Evolutionary conservation across 2,888 invertebrate genomes (phyloP).

Genomic region (Chrysina gloriosa): DNA sequence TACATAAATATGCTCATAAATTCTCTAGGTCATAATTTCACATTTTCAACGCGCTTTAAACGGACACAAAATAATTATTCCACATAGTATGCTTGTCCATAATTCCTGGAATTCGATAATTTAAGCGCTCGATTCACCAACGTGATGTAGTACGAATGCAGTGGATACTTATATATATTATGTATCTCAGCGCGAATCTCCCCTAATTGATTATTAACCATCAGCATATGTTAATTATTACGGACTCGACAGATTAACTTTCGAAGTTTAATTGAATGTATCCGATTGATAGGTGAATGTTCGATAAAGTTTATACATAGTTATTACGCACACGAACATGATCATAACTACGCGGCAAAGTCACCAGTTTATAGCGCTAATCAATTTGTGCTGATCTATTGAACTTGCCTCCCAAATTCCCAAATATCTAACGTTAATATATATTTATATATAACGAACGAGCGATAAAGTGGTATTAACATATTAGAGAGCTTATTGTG

Average conservation of each 20-base stretch:
- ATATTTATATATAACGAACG: slow-evolving; percentile 13
- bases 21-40: neutral
- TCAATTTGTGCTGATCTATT: slow-evolving; percentile 21
- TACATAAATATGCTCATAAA: slow-evolving; percentile 24
- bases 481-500: slow-evolving; percentile 9
- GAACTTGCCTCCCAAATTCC: slow-evolving; percentile 6
- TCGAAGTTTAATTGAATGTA: slow-evolving; percentile 41
- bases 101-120: neutral
- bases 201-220: neutral
- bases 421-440: slow-evolving; percentile 2
- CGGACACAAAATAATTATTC: neutral
- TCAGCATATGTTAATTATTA: neutral
- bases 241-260: slow-evolving; percentile 36
- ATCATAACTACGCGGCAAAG: neutral
- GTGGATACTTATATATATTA: too few relatives aligned
- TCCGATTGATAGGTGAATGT: too few relatives aligned
- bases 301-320: too few relatives aligned
- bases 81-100: neutral
- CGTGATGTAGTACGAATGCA: too few relatives aligned
- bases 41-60: neutral
- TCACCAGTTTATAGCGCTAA: neutral
- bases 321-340: too few relatives aligned
- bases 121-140: too few relatives aligned
- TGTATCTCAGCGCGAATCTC: too few relatives aligned
- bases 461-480: slow-evolving; percentile 9